Evolutionary conservation across 64 coral and sea anemone species (phyloP), one percentile per base, ranked within the genome.

Genomic region (Hydrozoanthus tunicans): DNA sequence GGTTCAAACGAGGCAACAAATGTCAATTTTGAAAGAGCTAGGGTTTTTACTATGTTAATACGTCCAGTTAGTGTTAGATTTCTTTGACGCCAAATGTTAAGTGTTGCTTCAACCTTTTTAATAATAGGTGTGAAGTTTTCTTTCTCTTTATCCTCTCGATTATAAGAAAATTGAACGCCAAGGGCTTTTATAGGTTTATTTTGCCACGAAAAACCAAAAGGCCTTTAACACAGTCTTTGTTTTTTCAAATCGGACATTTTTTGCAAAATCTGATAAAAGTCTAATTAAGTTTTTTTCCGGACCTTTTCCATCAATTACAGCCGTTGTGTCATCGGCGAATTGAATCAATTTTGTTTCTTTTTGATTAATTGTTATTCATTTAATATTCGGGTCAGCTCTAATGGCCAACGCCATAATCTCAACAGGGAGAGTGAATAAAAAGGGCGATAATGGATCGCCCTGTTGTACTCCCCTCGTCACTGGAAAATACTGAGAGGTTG

Each of bases 281-380:
- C 32, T 43, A 43, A 43, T 43, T 43, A 43, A 43, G 32, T 43
- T 43, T 78, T 78, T 78, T 24, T 4, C 75, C 7, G 13, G n/a
- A 3, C n/a, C n/a, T 78, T 17, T 24, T 3, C 75, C 75, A 25
- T 12, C 10, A 7, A 78, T 12, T 24, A 78, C 11, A 78, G 75
- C 75, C 75, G 75, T 78, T 78, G 75, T 78, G 75, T 11, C 75
- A 78, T 78, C 13, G 3, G 75, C 75, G 27, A 78, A 7, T 9
- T 80, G 78, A 80, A 7, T 80, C 4, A 80, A 10, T 54, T 80
- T 80, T 3, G 78, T 80, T 80, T 80, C 78, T 80, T 52, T 80
- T 80, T 80, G 78, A 6, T 54, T 54, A 9, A 80, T 56, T 80
- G 78, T 80, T 80, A 78, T 78, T 9, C 24, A 0, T 78, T 15